Percentiles rank a stretch among this genome's conserved stretches.
Conservation (phyloP, 2,888 invertebrate species). For the Prenolepis imparis region DNA sequence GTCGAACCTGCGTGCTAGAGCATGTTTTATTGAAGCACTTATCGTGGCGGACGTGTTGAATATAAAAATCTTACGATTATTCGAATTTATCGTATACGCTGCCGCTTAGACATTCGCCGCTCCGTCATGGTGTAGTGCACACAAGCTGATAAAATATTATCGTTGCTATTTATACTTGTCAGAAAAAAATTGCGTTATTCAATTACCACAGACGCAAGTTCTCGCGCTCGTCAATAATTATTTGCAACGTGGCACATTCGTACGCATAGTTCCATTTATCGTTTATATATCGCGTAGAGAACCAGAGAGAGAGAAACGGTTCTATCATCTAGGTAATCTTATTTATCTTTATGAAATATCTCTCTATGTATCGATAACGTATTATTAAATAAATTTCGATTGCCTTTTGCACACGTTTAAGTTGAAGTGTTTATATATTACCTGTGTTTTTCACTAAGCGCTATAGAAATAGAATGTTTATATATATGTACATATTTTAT, state of each 20-base stretch:
- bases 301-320: conserved; percentile 21
- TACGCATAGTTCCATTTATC: conserved; percentile 1
- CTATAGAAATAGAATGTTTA: not conserved
- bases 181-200: conserved; percentile 33
- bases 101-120: conserved; percentile 47
- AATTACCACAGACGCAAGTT: conserved; percentile 30
- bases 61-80: conserved; percentile 73
- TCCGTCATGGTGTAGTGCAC: conserved; percentile 17
- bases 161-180: conserved; percentile 21
- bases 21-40: conserved; percentile 80
- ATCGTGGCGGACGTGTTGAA: conserved; percentile 73
- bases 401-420: conserved; percentile 32
- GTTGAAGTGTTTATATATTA: conserved; percentile 13
- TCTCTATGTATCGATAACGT: conserved; percentile 19
- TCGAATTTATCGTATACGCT: conserved; percentile 68
- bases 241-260: not conserved
- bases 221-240: conserved; percentile 37
- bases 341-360: conserved; percentile 35
- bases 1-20: conserved; percentile 70
- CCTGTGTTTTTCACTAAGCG: not conserved
- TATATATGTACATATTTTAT: not conserved
- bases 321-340: not conserved
- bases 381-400: conserved; percentile 41
- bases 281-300: conserved; percentile 8
- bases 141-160: conserved; percentile 45